These are phyloP conservation scores for Aplysina aerophoba DNA, from an alignment of 37 sponge, comb jelly and placozoan genomes.

Conservation along the genomic window DNA sequence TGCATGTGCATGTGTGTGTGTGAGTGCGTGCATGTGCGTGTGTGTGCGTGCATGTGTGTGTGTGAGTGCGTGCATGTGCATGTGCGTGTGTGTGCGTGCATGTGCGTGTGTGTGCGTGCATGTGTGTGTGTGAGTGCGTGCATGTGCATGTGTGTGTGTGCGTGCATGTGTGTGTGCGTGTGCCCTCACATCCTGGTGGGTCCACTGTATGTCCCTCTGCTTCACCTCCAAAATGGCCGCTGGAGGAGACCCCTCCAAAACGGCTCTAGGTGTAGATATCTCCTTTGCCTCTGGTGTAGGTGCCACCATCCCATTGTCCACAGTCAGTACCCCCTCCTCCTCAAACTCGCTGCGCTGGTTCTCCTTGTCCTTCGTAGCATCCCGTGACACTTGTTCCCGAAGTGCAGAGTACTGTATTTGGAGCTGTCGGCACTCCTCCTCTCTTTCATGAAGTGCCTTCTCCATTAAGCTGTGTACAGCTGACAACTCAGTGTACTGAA, in stretches of 20 bases:
- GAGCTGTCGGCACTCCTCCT: too few species aligned
- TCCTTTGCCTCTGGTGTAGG: not conserved
- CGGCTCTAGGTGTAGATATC: not conserved
- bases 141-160: not conserved
- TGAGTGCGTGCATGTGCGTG: not conserved
- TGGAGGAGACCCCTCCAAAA: not conserved
- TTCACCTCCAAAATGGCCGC: conserved; percentile 8
- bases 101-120: not conserved
- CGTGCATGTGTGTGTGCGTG: not conserved
- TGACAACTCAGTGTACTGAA: too few species aligned
- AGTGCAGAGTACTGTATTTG: too few species aligned
- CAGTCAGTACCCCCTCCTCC: not conserved
- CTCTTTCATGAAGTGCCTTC: too few species aligned
- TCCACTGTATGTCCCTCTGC: conserved; percentile 22
- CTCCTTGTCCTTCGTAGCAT: not conserved
- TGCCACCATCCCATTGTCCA: not conserved
- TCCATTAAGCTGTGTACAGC: too few species aligned
- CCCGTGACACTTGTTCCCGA: not conserved
- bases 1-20: not conserved
- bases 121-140: conserved; percentile 1
- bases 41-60: not conserved
- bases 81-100: not conserved
- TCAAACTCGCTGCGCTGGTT: not conserved
- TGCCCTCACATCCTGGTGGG: not conserved
- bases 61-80: not conserved